Evolutionary conservation across 2,888 invertebrate genomes (phyloP), one percentile per base, ranked within the genome.

Genomic region (Halocaridina rubra): DNA sequence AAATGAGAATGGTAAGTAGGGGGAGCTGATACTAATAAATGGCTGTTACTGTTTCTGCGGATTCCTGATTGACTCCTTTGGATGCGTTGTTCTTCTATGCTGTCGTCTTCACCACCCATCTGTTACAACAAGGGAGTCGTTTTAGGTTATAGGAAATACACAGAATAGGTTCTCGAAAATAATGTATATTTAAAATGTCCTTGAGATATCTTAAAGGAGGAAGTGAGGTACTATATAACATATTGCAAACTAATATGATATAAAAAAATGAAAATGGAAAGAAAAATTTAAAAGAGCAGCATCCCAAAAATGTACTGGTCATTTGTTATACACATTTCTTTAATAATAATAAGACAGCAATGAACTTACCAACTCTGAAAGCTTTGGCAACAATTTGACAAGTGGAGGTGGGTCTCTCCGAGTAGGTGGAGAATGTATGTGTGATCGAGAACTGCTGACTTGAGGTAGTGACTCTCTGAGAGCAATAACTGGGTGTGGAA

Each of bases 1-100:
- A n/a, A n/a, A 30, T 77, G 33, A 2, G 77, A 77, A 30, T 59
- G 77, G 77, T 77, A 77, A 0, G 77, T 59, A 3, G 77, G 77
- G 0, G 77, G 77, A n/a, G 61, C 77, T 24, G 57, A 61, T 16
- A 77, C 77, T 5, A 77, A 13, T 16, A 77, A 33, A 33, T 77
- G 77, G 46, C 61, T 5, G 8, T 53, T 77, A n/a, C 77, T 74
- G 27, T 74, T 39, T 22, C 46, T 67, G 16, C 29, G n/a, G 5
- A 10, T 13, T 39, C 22, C 72, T n/a, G 32, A 39, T 3, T 7
- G 24, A n/a, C n/a, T n/a, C 3, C 29, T 19, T 33, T 30, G 16
- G 5, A 10, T 7, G 19, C 13, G 22, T 3, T 59, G 22, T 1
- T 29, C 29, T 22, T n/a, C 13, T 1, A 24, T 19, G 13, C 77